Percentiles rank a stretch among this genome's conserved stretches.
Evolutionary conservation across 2,888 invertebrate species (phyloP).

Genomic region (Halictus quadricinctus): DNA sequence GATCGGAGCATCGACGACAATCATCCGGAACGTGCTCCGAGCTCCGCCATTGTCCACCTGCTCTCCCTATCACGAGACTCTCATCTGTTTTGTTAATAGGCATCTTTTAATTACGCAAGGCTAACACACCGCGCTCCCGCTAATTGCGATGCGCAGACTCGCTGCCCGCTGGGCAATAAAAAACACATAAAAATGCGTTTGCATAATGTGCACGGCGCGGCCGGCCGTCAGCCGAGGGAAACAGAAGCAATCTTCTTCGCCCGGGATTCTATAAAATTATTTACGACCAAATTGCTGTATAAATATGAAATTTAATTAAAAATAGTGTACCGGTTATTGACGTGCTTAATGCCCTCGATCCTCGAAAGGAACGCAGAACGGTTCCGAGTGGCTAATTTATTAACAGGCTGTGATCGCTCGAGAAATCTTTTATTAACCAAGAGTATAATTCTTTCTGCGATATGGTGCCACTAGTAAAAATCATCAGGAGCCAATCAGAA

Average conservation of each 20-base stretch:
- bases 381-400: background rate
- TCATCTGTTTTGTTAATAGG: constrained; percentile 66
- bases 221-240: background rate
- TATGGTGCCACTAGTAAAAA: background rate
- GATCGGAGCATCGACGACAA: background rate
- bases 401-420: background rate
- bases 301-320: background rate
- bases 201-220: background rate
- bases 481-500: no score
- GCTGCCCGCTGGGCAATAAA: constrained; percentile 27
- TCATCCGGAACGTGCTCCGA: background rate
- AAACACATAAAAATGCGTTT: background rate
- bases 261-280: background rate
- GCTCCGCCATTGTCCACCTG: constrained; percentile 28
- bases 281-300: background rate
- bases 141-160: constrained; percentile 62
- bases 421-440: background rate
- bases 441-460: background rate
- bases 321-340: background rate
- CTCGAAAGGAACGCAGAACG: background rate
- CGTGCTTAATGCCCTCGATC: background rate
- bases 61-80: constrained; percentile 70
- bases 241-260: background rate
- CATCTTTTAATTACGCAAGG: constrained; percentile 69
- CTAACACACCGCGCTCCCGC: constrained; percentile 61